Evolutionary conservation across 2,888 invertebrate genomes (phyloP).

Genomic region (Volucella inanis): DNA sequence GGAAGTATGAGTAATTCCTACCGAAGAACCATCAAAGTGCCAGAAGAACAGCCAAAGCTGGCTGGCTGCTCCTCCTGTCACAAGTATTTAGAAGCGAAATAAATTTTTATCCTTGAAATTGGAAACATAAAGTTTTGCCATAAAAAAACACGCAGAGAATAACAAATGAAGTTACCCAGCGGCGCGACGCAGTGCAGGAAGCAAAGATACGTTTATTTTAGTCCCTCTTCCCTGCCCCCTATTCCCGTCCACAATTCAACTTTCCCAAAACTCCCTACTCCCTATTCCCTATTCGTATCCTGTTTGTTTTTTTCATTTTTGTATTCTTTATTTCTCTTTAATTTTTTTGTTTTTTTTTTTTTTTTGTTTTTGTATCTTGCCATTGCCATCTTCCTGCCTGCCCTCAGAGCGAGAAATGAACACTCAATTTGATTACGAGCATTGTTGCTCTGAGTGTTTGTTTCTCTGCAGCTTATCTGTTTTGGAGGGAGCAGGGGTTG

Average conservation of each 20-base stretch:
- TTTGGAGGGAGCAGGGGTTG: neutral
- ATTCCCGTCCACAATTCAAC: too few relatives aligned
- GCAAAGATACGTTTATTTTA: slow-evolving; percentile 14
- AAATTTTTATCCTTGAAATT: slow-evolving; percentile 73
- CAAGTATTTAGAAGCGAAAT: slow-evolving; percentile 73
- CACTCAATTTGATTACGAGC: slow-evolving; percentile 70
- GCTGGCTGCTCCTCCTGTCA: slow-evolving; percentile 50
- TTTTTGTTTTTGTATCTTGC: neutral
- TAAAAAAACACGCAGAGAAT: slow-evolving; percentile 73
- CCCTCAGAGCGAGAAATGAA: slow-evolving; percentile 58
- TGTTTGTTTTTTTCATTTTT: slow-evolving; percentile 13
- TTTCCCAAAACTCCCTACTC: neutral
- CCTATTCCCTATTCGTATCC: slow-evolving; percentile 43
- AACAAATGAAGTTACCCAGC: slow-evolving; percentile 67
- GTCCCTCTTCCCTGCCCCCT: neutral
- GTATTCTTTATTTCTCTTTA: slow-evolving; percentile 1
- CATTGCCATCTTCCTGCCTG: neutral
- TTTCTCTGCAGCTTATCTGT: slow-evolving; percentile 47
- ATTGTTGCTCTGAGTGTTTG: slow-evolving; percentile 59
- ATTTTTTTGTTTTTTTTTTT: neutral
- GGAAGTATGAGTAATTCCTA: too few relatives aligned
- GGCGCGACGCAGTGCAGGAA: slow-evolving; percentile 24
- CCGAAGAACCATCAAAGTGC: too few relatives aligned
- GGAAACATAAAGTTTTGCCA: slow-evolving; percentile 72
- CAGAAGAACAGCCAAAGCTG: neutral